Conservation (phyloP, 2,888 invertebrate species). For the Dermolepida albohirtum region DNA sequence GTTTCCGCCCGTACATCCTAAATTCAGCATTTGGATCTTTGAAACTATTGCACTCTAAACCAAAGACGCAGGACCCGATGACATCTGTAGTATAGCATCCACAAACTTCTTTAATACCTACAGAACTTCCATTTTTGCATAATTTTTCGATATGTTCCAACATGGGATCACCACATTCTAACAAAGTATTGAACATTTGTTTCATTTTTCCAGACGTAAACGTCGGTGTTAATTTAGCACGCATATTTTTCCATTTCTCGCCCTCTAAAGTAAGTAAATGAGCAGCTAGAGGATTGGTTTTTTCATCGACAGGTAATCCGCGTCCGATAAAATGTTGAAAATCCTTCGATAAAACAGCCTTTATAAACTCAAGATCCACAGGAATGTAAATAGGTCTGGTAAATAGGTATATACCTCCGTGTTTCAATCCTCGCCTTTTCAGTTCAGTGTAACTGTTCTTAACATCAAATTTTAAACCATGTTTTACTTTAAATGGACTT, state of each 20-base stretch:
- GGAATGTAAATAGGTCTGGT: conserved; percentile 11
- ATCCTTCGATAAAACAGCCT: conserved; percentile 51
- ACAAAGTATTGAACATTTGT: conserved; percentile 48
- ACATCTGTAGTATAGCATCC: conserved; percentile 71
- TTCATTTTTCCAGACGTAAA: conserved; percentile 51
- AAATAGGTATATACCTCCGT: conserved; percentile 26
- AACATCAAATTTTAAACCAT: neutral
- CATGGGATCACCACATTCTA: conserved; percentile 24
- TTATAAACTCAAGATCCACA: conserved; percentile 48
- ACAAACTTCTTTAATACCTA: conserved; percentile 65
- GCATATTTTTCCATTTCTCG: conserved; percentile 46
- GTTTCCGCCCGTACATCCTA: conserved; percentile 48
- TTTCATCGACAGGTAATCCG: conserved; percentile 65
- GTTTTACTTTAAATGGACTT: conserved; percentile 3
- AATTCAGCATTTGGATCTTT: conserved; percentile 67
- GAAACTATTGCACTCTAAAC: conserved; percentile 70
- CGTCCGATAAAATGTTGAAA: conserved; percentile 57
- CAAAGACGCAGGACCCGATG: conserved; percentile 71
- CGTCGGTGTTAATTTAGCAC: conserved; percentile 48
- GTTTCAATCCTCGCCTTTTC: neutral
- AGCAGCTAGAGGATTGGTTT: conserved; percentile 57
- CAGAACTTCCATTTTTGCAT: conserved; percentile 32
- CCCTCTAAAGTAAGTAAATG: conserved; percentile 45
- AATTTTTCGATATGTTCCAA: conserved; percentile 2
- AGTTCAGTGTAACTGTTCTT: conserved; percentile 5